phyloP scores from a whole-genome alignment of 2,113 vertebrate genomes.

The Bostrychus sinensis region DNA sequence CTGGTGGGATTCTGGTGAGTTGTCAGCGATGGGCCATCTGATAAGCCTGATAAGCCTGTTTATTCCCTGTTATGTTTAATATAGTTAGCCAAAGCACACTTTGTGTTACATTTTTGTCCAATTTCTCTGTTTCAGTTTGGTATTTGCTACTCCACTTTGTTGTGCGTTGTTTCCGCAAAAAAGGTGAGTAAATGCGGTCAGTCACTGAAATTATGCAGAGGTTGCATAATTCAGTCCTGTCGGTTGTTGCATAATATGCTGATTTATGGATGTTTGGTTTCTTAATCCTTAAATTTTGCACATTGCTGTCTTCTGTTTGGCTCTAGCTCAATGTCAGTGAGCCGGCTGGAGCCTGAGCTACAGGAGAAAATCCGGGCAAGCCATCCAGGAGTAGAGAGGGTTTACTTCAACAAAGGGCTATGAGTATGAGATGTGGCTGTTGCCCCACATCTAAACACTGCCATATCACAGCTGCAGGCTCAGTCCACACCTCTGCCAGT shows the following conservation, averaged over 20 bases:
- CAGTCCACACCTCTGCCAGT: slow-evolving; percentile 26
- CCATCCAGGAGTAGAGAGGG: slow-evolving; percentile 82
- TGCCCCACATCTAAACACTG: slow-evolving; percentile 44
- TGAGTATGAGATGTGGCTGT: slow-evolving; percentile 65
- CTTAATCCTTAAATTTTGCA: slow-evolving; percentile 4
- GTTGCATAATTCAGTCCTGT: slow-evolving; percentile 12
- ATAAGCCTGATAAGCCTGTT: slow-evolving; percentile 39
- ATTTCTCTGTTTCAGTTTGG: slow-evolving; percentile 81
- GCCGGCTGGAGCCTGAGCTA: slow-evolving; percentile 88
- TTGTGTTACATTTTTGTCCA: background rate
- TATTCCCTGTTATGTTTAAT: slow-evolving; percentile 11
- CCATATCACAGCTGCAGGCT: slow-evolving; percentile 58
- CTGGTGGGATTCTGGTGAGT: slow-evolving; percentile 97
- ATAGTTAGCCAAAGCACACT: background rate
- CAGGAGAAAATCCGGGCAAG: slow-evolving; percentile 88
- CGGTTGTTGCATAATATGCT: slow-evolving; percentile 18
- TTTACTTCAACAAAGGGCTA: slow-evolving; percentile 98
- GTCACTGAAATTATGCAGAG: slow-evolving; percentile 2
- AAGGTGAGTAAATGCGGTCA: slow-evolving; percentile 80
- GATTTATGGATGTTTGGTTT: slow-evolving; percentile 7
- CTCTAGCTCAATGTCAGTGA: slow-evolving; percentile 90
- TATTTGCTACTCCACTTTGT: slow-evolving; percentile 96
- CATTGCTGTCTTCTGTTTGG: background rate
- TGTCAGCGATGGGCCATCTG: slow-evolving; percentile 46
- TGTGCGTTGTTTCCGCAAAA: slow-evolving; percentile 98